Evolutionary conservation across 2,888 invertebrate genomes (phyloP).

Genomic region (Drosophila gaucha): DNA sequence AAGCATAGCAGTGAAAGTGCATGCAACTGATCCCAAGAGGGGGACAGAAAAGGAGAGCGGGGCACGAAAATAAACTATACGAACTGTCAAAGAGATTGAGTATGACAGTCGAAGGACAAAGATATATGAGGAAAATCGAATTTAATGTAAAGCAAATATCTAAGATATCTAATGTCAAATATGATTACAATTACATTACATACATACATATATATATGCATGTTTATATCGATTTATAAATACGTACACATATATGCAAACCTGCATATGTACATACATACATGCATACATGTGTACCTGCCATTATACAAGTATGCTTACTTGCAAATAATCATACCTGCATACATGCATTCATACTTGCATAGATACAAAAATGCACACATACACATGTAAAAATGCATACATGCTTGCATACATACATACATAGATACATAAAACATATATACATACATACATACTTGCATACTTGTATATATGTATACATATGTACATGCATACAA

Average conservation of each 20-base stretch:
- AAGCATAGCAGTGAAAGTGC: conserved; percentile 39
- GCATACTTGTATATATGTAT: no score
- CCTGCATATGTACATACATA: conserved; percentile 4
- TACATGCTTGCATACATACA: no score
- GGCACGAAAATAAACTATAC: neutral
- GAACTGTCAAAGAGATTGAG: conserved; percentile 1
- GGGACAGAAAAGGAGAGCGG: neutral
- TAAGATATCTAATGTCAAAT: neutral
- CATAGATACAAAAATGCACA: no score
- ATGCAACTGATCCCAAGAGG: conserved; percentile 16
- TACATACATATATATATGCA: conserved; percentile 12
- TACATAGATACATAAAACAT: no score
- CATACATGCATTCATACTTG: no score
- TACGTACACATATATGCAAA: conserved; percentile 9
- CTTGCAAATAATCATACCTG: neutral
- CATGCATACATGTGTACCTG: conserved; percentile 6
- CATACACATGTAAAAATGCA: no score
- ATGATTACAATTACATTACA: neutral
- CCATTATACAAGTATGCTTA: no score
- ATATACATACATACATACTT: no score
- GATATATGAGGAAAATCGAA: conserved; percentile 2
- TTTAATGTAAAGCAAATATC: neutral
- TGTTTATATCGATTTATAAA: neutral
- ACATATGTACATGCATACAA: neutral
- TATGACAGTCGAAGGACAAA: conserved; percentile 8